Conservation (phyloP, 2,113 vertebrate genomes). For the Melozone crissalis region DNA sequence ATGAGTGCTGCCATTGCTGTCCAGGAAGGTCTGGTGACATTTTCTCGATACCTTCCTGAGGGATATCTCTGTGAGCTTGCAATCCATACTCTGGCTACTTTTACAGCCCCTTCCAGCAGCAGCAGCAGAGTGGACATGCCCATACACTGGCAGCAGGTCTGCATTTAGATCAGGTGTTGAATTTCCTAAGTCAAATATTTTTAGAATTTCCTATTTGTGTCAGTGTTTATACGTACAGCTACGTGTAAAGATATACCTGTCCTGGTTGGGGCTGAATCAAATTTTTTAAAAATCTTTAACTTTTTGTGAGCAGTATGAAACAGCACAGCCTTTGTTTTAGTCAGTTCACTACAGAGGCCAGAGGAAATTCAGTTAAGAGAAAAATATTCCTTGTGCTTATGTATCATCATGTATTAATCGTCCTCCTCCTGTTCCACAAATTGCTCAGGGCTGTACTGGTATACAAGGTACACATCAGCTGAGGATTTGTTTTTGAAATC, state of each 20-base stretch:
- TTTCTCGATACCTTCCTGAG: not conserved
- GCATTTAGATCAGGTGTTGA: not conserved
- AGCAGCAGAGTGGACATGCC: not conserved
- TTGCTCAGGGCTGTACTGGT: slow-evolving; percentile 17
- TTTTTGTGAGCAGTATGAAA: not conserved
- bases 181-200: not conserved
- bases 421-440: slow-evolving; percentile 11
- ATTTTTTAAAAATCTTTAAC: not conserved
- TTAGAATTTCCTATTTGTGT: not conserved
- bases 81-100: not conserved
- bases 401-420: not conserved
- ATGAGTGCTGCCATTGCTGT: fast-evolving
- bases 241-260: not conserved
- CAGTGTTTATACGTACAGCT: not conserved
- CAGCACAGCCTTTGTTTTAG: slow-evolving; percentile 27
- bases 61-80: not conserved
- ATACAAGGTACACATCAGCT: not conserved
- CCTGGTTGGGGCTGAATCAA: not conserved
- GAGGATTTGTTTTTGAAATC: slow-evolving; percentile 48
- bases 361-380: slow-evolving; percentile 33
- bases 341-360: not conserved
- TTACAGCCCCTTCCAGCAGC: not conserved
- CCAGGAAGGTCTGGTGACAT: not conserved
- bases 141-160: not conserved
- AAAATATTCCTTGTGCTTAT: not conserved